Conservation (phyloP, 92 coral and sea anemone genomes). For the Bergia sp. region DNA sequence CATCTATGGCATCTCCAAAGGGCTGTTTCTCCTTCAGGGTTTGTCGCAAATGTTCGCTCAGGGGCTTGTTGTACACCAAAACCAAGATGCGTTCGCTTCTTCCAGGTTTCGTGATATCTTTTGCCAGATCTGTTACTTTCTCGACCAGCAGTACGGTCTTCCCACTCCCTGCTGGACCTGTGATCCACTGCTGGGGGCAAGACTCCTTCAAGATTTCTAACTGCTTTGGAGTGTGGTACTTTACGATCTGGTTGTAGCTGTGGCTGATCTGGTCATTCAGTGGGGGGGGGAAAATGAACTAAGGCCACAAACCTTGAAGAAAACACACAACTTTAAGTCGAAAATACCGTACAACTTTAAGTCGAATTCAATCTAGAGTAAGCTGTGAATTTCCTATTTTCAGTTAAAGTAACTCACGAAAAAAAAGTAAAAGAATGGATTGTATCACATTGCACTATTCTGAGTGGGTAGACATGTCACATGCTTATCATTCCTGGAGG, state of each 20-base stretch:
- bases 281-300: constrained; percentile 31
- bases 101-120: not conserved
- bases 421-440: too few species aligned
- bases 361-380: not conserved
- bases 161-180: constrained; percentile 78
- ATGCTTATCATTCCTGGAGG: too few species aligned
- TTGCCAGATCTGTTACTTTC: constrained; percentile 48
- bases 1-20: not conserved
- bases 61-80: constrained; percentile 45
- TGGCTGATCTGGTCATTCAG: constrained; percentile 29
- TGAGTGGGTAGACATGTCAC: too few species aligned
- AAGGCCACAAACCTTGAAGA: constrained; percentile 48
- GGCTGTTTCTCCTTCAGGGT: not conserved
- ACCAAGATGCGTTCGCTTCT: constrained; percentile 50
- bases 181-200: constrained; percentile 50
- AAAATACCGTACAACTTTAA: too few species aligned
- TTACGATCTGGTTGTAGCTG: constrained; percentile 10
- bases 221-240: constrained; percentile 41
- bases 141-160: constrained; percentile 56
- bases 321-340: not conserved
- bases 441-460: too few species aligned
- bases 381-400: not conserved
- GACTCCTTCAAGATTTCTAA: not conserved
- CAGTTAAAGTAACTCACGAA: too few species aligned
- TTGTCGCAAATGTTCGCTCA: constrained; percentile 2